Conservation (phyloP, 2,888 invertebrate species). For the Taphrorychus bicolor region DNA sequence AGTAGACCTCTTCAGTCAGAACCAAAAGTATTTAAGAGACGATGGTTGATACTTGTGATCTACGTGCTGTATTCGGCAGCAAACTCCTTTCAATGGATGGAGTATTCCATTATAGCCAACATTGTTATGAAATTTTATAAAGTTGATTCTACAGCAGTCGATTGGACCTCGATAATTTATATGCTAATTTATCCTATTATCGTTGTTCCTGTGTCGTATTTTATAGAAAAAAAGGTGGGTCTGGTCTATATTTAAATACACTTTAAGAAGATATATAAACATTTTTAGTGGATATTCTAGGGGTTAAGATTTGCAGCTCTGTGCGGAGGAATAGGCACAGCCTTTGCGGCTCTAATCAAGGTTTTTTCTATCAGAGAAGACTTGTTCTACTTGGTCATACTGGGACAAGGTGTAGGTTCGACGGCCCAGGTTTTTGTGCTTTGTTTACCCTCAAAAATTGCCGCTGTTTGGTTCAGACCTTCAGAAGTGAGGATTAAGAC, state of each 20-base stretch:
- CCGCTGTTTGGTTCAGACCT: conserved; percentile 97
- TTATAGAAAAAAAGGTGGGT: conserved; percentile 85
- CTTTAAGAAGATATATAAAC: background rate
- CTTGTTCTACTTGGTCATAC: conserved; percentile 84
- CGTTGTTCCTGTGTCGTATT: conserved; percentile 94
- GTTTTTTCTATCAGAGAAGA: conserved; percentile 82
- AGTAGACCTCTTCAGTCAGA: too few species aligned
- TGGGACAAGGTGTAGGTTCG: conserved; percentile 86
- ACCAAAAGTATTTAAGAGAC: conserved; percentile 63
- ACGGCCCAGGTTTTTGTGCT: conserved; percentile 89
- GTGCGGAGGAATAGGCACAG: conserved; percentile 72
- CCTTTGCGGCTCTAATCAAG: conserved; percentile 87
- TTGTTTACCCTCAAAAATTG: conserved; percentile 88
- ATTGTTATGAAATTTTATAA: conserved; percentile 79
- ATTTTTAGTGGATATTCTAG: too few species aligned
- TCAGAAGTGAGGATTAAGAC: conserved; percentile 71
- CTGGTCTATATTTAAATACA: background rate
- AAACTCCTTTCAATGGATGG: conserved; percentile 95
- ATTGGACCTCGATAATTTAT: conserved; percentile 97
- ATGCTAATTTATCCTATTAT: conserved; percentile 96
- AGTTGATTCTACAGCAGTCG: conserved; percentile 74
- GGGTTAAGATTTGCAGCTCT: conserved; percentile 82
- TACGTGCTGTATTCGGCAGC: conserved; percentile 87
- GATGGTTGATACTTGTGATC: conserved; percentile 84
- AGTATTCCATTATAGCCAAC: conserved; percentile 90